Base-by-base conservation (phyloP, 2,888 invertebrate genomes). In the Chalcosyrphus nemorum region DNA sequence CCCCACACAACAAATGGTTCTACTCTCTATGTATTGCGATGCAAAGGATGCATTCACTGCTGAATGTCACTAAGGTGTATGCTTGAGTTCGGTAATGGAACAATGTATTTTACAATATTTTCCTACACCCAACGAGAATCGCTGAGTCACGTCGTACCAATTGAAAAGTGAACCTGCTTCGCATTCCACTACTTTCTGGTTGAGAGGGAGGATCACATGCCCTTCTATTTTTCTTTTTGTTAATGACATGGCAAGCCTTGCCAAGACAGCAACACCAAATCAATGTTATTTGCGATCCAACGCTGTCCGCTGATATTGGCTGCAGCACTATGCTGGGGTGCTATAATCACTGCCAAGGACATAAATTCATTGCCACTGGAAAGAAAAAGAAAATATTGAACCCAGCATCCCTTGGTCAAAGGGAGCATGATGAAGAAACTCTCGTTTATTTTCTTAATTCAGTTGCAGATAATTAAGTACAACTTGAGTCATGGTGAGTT, bases 241-340 rank as follows among this genome's bases (percentile, higher is more conserved):
- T 61, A 52, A 61, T 61, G 61, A 50, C 24, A 50, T 32, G 56
- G 35, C 2, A 19, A 13, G 9, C 0, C 38, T 21, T 57, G 47
- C 50, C 56, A 56, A 47, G 47, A 9, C 19, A 41, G 56, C 29
- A 32, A 27, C 43, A 27, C 56, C 54, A 50, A 75, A 66, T 75
- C 50, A 57, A 75, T 75, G 29, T 38, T 45, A 65, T 74, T 74
- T 74, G 63, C n/a, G 17, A 27, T 66, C 35, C 47, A 75, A 50
- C 38, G 38, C 19, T 56, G 56, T 75, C 35, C 47, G 27, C 38
- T 24, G 38, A 38, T 50, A 32, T 45, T 43, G n/a, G n/a, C n/a
- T n/a, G n/a, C n/a, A 52, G 32, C 47, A 24, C 2, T 56, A 29
- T 15, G 45, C 24, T 24, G n/a, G 7, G 45, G 15, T 9, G 38